These are phyloP conservation scores for Cyanistes caeruleus DNA, from an alignment of 2,113 vertebrate genomes.

Conservation along the genomic window DNA sequence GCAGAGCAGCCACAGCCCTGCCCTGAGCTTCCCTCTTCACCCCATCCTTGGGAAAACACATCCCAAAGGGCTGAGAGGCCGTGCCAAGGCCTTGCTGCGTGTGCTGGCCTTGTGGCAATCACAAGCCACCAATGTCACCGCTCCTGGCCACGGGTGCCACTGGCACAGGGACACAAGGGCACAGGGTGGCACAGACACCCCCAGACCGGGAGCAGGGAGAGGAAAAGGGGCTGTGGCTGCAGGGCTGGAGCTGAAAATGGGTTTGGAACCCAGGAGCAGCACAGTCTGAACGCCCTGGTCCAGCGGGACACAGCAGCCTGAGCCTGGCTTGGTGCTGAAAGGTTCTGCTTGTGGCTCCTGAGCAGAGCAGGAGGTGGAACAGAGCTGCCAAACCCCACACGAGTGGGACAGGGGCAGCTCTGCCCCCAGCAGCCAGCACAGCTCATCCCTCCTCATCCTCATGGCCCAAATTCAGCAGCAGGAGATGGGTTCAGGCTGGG, in stretches of 20 bases:
- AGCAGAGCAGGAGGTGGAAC: background rate
- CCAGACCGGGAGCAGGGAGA: background rate
- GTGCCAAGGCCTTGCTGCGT: background rate
- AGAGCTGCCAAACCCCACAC: background rate
- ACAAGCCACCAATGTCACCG: background rate
- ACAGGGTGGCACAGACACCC: background rate
- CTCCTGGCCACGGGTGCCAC: background rate
- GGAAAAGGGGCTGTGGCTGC: background rate
- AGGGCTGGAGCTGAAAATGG: background rate
- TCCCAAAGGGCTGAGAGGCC: rapidly evolving
- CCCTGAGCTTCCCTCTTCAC: background rate
- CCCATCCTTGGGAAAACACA: background rate
- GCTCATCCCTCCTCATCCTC: background rate
- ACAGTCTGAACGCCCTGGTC: rapidly evolving
- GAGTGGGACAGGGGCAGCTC: background rate
- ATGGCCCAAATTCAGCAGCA: background rate
- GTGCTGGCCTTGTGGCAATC: background rate
- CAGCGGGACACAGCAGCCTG: background rate
- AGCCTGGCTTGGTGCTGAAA: rapidly evolving
- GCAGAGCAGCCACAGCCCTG: background rate
- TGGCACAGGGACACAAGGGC: background rate
- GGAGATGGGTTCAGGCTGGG: background rate
- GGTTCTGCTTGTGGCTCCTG: background rate
- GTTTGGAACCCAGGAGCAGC: rapidly evolving
- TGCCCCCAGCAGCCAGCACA: background rate